These are phyloP conservation scores for Furcula furcula DNA, from an alignment of 2,888 invertebrate species.

Conservation along the genomic window DNA sequence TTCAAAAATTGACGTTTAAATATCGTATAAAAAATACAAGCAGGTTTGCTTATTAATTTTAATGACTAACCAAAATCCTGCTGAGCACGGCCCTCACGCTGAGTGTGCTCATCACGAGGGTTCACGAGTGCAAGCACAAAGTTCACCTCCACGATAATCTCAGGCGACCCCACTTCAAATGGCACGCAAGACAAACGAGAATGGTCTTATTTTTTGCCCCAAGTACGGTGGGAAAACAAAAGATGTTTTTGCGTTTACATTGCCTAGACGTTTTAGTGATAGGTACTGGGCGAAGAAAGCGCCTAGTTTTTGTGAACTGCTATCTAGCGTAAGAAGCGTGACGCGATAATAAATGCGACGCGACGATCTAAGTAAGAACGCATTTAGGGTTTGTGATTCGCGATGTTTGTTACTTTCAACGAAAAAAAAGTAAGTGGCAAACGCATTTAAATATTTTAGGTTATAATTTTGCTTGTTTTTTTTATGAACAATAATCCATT, in stretches of 20 bases:
- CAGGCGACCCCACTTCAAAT: slow-evolving; percentile 61
- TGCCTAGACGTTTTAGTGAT: slow-evolving; percentile 7
- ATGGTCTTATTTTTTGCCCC: slow-evolving; percentile 50
- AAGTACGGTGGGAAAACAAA: slow-evolving; percentile 36
- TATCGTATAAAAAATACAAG: no score
- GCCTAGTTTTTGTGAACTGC: background rate
- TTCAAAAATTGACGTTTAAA: no score
- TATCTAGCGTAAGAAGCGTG: background rate
- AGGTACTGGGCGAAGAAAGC: slow-evolving; percentile 2
- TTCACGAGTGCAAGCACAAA: slow-evolving; percentile 53
- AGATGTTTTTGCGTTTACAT: slow-evolving; percentile 13
- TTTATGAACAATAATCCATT: no score
- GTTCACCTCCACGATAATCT: slow-evolving; percentile 68
- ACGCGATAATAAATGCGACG: no score
- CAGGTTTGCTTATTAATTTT: slow-evolving; percentile 68
- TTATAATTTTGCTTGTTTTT: no score
- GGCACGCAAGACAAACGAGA: slow-evolving; percentile 69
- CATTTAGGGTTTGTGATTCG: no score
- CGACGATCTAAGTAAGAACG: no score
- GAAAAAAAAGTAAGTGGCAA: no score
- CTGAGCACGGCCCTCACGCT: slow-evolving; percentile 58
- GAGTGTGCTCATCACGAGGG: slow-evolving; percentile 69
- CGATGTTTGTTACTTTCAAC: no score
- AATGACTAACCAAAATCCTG: slow-evolving; percentile 68
- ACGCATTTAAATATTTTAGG: no score